phyloP scores from a whole-genome alignment of 2,113 vertebrate species.

The Phalacrocorax pelagicus region DNA sequence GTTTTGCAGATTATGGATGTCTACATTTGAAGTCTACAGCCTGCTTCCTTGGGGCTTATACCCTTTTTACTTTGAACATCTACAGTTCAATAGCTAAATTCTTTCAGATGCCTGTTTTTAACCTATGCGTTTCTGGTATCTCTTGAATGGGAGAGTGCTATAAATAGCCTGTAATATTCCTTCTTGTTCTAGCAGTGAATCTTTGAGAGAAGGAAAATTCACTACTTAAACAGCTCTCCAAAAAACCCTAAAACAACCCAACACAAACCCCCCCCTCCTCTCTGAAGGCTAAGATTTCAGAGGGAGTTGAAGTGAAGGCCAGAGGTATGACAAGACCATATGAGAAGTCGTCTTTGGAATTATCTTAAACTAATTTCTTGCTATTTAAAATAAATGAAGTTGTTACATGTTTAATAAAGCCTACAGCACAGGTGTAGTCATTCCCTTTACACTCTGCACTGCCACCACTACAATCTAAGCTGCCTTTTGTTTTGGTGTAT shows the following conservation, averaged over 20 bases:
- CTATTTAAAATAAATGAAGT: not conserved
- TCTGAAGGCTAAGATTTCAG: not conserved
- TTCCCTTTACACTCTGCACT: not conserved
- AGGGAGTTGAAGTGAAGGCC: not conserved
- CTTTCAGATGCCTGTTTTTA: not conserved
- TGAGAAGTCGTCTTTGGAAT: not conserved
- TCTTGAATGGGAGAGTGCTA: not conserved
- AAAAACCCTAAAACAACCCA: not conserved
- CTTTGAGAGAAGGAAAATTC: not conserved
- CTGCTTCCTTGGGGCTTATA: not conserved
- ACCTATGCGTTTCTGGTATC: not conserved
- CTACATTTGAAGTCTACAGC: not conserved
- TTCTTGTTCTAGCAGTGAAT: not conserved
- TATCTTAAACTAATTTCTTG: not conserved
- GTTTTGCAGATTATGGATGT: fast-evolving
- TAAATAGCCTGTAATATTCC: not conserved
- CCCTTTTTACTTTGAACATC: not conserved
- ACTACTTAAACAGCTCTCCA: not conserved
- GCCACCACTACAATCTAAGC: not conserved
- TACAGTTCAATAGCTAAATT: not conserved
- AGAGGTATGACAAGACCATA: not conserved
- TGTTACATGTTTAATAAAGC: not conserved
- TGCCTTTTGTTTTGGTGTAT: not conserved
- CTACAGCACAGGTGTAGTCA: not conserved
- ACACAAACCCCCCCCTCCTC: not conserved